These are phyloP conservation scores for Bhutanitis thaidina DNA, from an alignment of 2,888 invertebrate genomes.

Conservation along the genomic window DNA sequence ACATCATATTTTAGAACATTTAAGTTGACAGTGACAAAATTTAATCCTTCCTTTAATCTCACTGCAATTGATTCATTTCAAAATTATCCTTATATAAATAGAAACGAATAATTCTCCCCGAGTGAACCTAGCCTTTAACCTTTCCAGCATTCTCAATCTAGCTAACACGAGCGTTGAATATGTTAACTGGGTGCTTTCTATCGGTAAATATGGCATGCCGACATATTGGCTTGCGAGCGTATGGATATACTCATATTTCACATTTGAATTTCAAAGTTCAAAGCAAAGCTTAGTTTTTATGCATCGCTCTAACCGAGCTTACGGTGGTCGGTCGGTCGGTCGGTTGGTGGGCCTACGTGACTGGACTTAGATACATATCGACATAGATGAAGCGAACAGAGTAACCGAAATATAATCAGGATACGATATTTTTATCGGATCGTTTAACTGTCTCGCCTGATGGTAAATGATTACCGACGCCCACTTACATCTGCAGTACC, in stretches of 20 bases:
- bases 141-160: background rate
- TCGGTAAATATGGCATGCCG: conserved; percentile 33
- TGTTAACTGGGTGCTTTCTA: conserved; percentile 11
- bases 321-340: conserved; percentile 63
- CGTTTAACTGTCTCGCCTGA: too few relatives aligned
- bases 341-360: conserved; percentile 63
- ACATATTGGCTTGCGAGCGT: conserved; percentile 45
- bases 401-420: background rate
- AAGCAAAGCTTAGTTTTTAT: conserved; percentile 74
- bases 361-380: conserved; percentile 53
- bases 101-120: background rate
- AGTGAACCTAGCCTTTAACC: conserved; percentile 11
- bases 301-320: conserved; percentile 75
- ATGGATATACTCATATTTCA: conserved; percentile 61
- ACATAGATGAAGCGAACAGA: conserved; percentile 37
- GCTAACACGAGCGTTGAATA: conserved; percentile 13
- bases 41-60: too few relatives aligned
- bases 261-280: conserved; percentile 76
- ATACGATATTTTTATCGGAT: background rate
- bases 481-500: too few relatives aligned
- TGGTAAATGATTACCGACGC: too few relatives aligned
- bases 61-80: too few relatives aligned
- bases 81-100: conserved; percentile 3
- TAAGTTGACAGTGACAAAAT: too few relatives aligned
- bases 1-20: too few relatives aligned